Evolutionary conservation across 2,888 invertebrate genomes (phyloP).

Genomic region (Polydrusus cervinus): DNA sequence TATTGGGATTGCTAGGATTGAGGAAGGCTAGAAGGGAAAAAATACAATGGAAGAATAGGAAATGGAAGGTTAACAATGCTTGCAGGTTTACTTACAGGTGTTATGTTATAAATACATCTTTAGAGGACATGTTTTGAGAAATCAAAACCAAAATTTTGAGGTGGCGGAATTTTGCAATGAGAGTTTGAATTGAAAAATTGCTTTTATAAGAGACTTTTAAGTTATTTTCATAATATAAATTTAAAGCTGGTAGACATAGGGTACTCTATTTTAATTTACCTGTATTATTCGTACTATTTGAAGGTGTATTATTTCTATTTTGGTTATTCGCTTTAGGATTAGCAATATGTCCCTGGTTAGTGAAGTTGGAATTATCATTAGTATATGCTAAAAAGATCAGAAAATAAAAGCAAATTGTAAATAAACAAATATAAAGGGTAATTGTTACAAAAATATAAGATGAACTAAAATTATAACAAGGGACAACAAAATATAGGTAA

Average conservation of each 20-base stretch:
- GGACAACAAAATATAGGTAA: too few species aligned
- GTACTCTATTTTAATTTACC: neutral
- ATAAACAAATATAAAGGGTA: too few species aligned
- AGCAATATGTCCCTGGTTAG: neutral
- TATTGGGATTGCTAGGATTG: neutral
- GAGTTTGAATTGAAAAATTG: too few species aligned
- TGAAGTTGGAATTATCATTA: neutral
- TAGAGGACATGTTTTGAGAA: too few species aligned
- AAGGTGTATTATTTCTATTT: conserved; percentile 2
- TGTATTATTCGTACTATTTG: neutral
- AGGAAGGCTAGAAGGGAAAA: neutral
- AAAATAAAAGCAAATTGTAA: neutral
- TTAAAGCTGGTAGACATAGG: neutral
- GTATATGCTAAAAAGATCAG: neutral
- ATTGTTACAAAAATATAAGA: neutral
- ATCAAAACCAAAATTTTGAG: too few species aligned
- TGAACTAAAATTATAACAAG: neutral
- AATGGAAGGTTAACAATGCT: too few species aligned
- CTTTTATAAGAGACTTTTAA: too few species aligned
- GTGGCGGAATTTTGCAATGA: too few species aligned
- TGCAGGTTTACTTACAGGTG: too few species aligned
- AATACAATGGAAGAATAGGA: neutral
- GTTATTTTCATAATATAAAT: too few species aligned
- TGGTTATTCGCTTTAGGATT: too few species aligned
- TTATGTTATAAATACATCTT: too few species aligned